Percentiles rank a stretch among this genome's conserved stretches.
Evolutionary conservation across 2,888 invertebrate genomes (phyloP).

Genomic region (Cheilosia soror): DNA sequence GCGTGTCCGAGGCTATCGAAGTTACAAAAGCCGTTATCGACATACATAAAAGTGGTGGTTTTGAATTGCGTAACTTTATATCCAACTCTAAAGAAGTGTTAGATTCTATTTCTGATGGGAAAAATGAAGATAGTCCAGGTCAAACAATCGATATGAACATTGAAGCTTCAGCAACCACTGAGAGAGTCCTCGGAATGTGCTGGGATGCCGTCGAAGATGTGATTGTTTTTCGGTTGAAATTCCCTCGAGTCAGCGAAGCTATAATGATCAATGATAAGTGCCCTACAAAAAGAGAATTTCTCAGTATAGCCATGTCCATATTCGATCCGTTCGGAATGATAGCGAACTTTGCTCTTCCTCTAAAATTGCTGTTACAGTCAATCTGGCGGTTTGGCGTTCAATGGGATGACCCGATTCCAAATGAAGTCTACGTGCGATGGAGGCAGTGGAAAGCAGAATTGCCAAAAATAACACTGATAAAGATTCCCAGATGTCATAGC

Average conservation of each 20-base stretch:
- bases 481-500: not conserved
- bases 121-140: too few species aligned
- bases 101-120: too few species aligned
- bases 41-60: not conserved
- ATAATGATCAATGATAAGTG: constrained; percentile 5
- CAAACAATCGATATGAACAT: too few species aligned
- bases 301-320: constrained; percentile 58
- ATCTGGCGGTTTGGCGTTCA: constrained; percentile 17
- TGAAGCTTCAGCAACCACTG: too few species aligned
- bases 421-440: not conserved
- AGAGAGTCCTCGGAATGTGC: too few species aligned
- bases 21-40: constrained; percentile 46
- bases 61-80: too few species aligned
- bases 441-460: constrained; percentile 21
- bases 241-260: not conserved
- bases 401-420: constrained; percentile 29
- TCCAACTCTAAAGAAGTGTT: too few species aligned
- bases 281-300: constrained; percentile 59
- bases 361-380: constrained; percentile 5
- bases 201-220: too few species aligned
- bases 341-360: not conserved
- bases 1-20: constrained; percentile 78
- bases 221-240: too few species aligned
- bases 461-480: not conserved
- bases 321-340: constrained; percentile 29